Conservation (phyloP, 2,888 invertebrate species). For the Himalopsyche tibetana region DNA sequence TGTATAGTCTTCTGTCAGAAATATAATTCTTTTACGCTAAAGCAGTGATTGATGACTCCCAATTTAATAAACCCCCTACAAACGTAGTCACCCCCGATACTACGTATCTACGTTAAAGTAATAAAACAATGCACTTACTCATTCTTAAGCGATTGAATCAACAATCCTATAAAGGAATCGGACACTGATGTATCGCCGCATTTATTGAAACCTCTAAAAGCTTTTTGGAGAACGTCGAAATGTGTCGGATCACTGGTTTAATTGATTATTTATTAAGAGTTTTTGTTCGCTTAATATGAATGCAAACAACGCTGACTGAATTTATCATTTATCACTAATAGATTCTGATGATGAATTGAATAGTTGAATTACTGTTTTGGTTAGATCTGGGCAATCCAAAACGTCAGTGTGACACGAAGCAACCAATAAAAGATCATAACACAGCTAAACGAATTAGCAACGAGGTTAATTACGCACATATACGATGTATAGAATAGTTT, state of each 20-base stretch:
- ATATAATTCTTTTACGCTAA: background rate
- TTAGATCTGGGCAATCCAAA: too few relatives aligned
- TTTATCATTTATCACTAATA: too few relatives aligned
- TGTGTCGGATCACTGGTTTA: slow-evolving; percentile 1
- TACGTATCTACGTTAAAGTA: background rate
- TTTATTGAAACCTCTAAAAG: slow-evolving; percentile 23
- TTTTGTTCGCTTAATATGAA: too few relatives aligned
- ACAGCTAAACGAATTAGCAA: too few relatives aligned
- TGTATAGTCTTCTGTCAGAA: too few relatives aligned
- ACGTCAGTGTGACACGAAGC: too few relatives aligned
- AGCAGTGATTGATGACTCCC: background rate
- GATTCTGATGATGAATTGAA: too few relatives aligned
- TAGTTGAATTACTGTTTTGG: too few relatives aligned
- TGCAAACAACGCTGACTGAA: too few relatives aligned
- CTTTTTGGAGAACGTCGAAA: background rate
- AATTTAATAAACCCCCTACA: background rate
- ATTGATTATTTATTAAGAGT: background rate
- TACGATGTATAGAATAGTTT: too few relatives aligned
- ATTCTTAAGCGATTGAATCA: slow-evolving; percentile 30
- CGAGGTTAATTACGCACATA: too few relatives aligned
- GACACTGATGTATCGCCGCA: slow-evolving; percentile 7
- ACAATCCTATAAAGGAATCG: background rate
- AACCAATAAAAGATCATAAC: too few relatives aligned
- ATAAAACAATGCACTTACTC: background rate
- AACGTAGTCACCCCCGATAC: background rate